These are phyloP conservation scores for Crossocerus cetratus DNA, from an alignment of 2,888 invertebrate genomes.

Conservation along the genomic window DNA sequence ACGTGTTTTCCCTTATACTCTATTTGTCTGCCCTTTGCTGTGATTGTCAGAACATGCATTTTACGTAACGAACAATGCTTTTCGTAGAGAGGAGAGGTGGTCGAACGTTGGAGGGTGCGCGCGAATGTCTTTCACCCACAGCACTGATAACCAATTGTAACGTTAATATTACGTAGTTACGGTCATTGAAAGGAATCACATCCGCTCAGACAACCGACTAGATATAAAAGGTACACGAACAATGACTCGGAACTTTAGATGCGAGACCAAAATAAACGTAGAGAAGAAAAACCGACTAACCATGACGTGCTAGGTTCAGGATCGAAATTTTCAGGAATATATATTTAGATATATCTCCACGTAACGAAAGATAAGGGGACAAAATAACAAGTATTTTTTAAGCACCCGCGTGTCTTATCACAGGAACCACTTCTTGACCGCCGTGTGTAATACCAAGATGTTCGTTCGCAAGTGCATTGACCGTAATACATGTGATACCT, in stretches of 20 bases:
- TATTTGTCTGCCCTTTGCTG: slow-evolving; percentile 33
- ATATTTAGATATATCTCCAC: background rate
- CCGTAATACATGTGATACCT: slow-evolving; percentile 48
- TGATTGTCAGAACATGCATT: slow-evolving; percentile 42
- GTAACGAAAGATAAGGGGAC: slow-evolving; percentile 3
- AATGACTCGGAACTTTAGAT: background rate
- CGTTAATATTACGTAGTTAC: slow-evolving; percentile 1
- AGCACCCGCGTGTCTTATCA: slow-evolving; percentile 6
- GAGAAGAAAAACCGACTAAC: background rate
- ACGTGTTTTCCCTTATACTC: background rate
- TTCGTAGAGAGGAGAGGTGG: slow-evolving; percentile 8
- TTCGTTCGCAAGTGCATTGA: slow-evolving; percentile 9
- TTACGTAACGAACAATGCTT: slow-evolving; percentile 19
- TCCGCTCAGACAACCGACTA: background rate
- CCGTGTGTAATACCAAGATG: background rate
- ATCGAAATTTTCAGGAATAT: background rate
- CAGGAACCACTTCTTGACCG: slow-evolving; percentile 6
- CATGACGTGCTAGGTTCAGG: background rate
- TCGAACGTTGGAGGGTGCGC: slow-evolving; percentile 1
- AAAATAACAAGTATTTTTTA: slow-evolving; percentile 35
- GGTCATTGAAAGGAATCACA: background rate
- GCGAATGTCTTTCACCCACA: slow-evolving; percentile 5
- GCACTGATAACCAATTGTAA: slow-evolving; percentile 7
- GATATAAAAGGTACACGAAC: background rate
- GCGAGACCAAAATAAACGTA: background rate